Evolutionary conservation across 2,113 vertebrate species (phyloP).

Genomic region (Psophia crepitans): DNA sequence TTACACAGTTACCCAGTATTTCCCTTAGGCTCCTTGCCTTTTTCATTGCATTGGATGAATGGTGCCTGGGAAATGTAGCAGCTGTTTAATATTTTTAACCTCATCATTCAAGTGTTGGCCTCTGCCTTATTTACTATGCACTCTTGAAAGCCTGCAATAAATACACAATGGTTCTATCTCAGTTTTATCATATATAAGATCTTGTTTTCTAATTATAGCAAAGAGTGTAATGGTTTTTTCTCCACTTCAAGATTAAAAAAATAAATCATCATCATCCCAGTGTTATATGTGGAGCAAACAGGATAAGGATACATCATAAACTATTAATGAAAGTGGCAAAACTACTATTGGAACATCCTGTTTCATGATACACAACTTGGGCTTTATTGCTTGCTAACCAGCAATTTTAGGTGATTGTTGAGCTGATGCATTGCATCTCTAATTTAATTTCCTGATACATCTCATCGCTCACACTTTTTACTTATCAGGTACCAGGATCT

Average conservation of each 20-base stretch:
- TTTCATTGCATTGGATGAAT: neutral
- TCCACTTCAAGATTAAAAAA: neutral
- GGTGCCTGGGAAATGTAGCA: neutral
- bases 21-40: neutral
- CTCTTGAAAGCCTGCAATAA: neutral
- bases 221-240: neutral
- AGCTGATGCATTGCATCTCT: neutral
- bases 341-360: neutral
- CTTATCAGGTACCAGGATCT: neutral
- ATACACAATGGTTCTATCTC: neutral
- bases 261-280: neutral
- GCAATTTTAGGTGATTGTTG: neutral
- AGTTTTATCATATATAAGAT: neutral
- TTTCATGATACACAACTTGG: neutral
- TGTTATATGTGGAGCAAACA: neutral
- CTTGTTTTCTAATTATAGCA: neutral
- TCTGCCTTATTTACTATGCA: neutral
- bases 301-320: neutral
- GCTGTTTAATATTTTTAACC: slow-evolving; percentile 11
- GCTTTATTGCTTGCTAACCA: neutral
- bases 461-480: neutral
- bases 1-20: neutral
- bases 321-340: neutral
- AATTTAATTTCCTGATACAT: neutral
- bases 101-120: neutral